Base-by-base conservation (phyloP, 2,797 vertebrate species). In the Erithacus rubecula region DNA sequence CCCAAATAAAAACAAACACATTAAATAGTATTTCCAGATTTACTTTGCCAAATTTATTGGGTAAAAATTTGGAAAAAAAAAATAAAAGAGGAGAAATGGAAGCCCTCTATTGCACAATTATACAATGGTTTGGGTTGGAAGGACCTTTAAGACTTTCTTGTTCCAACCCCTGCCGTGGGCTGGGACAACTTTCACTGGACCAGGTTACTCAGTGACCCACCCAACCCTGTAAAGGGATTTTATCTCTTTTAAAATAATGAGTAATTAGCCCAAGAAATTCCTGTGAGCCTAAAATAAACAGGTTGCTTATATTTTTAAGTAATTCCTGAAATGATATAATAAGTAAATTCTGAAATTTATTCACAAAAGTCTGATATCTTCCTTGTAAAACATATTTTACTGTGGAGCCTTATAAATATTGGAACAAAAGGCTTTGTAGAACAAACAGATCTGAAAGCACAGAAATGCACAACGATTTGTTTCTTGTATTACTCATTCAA, bases 401-500 rank as follows among this genome's bases (percentile, higher is more conserved):
- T 43, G 41, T 49, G 46, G 65, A 72, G 58, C 32, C 39, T 95
- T 81, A 78, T 88, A 89, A 96, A 96, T 93, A 91, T 93, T 93
- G 90, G 87, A 95, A 96, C 67, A 94, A 95, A 92, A 47, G 55
- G 12, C 53, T 95, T 64, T 93, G 74, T 71, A 95, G 83, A 96
- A 83, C 65, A 93, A 96, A 95, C 92, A 95, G 60, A 60, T 72
- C 62, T 78, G 85, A 96, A 93, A 87, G n/a, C 60, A 52, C 46
- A 84, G 86, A 92, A 95, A 95, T n/a, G 68, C 51, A 70, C 79
- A 87, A 82, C 10, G 17, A 86, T 88, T 87, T 52, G 12, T 84
- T 93, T 75, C 68, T 83, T 64, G 22, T 67, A 63, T 89, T 87
- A 85, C 51, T 52, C 85, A 76, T 71, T 87, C 74, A 90, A 76